A percentile compares a stretch with the other conserved stretches of the same genome.
These are phyloP conservation scores for Apoda limacodes DNA, from an alignment of 2,888 invertebrate species.

Conservation along the genomic window DNA sequence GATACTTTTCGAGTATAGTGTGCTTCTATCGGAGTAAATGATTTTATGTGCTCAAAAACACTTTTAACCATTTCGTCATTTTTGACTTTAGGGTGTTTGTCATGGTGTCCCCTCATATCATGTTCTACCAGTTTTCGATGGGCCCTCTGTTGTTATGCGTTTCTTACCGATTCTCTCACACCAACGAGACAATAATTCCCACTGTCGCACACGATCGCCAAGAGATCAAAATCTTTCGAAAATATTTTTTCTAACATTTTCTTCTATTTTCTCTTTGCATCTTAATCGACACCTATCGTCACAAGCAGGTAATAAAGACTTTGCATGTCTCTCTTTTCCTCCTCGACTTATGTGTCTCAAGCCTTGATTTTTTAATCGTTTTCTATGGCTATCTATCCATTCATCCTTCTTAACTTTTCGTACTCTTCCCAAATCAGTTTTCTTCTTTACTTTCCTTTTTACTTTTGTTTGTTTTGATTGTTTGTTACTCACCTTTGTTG, in stretches of 20 bases:
- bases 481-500: too few relatives aligned
- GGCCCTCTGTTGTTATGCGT: neutral
- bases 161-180: constrained; percentile 1
- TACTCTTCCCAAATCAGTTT: too few relatives aligned
- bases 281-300: constrained; percentile 1
- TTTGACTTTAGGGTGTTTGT: too few relatives aligned
- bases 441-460: too few relatives aligned
- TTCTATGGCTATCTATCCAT: constrained; percentile 2
- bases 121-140: neutral
- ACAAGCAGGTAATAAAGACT: neutral
- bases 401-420: too few relatives aligned
- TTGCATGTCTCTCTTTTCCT: neutral
- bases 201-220: constrained; percentile 1
- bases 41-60: too few relatives aligned
- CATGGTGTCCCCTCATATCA: constrained; percentile 1
- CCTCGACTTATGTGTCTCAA: neutral
- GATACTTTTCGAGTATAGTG: neutral
- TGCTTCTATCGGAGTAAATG: constrained; percentile 5
- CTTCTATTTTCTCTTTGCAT: constrained; percentile 1
- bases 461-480: too few relatives aligned
- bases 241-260: neutral
- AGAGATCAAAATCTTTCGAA: constrained; percentile 3
- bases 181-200: neutral
- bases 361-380: neutral
- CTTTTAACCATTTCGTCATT: too few relatives aligned